These are phyloP conservation scores for Choristoneura fumiferana DNA, from an alignment of 1,140 invertebrate species.

Conservation along the genomic window DNA sequence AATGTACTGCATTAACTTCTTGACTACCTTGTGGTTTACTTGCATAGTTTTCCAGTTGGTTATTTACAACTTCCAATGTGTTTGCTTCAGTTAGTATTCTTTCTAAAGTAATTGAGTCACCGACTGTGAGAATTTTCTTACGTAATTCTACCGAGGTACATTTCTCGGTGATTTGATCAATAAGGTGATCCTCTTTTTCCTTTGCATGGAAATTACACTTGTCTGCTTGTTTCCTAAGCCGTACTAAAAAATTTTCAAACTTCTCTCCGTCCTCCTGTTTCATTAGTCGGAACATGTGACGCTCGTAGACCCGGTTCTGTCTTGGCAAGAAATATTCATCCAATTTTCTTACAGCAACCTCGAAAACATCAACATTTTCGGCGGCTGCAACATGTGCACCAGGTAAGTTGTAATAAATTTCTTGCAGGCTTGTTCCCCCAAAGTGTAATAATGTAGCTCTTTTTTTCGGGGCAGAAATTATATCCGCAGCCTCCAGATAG, in stretches of 20 bases:
- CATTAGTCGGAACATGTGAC: conserved; percentile 1
- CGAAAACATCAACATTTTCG: too few species aligned
- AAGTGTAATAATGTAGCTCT: conserved; percentile 36
- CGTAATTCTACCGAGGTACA: too few species aligned
- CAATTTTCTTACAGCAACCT: not conserved
- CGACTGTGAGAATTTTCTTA: too few species aligned
- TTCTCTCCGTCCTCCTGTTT: conserved; percentile 11
- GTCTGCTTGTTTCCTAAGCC: not conserved
- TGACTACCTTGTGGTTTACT: too few species aligned
- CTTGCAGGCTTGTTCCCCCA: conserved; percentile 34
- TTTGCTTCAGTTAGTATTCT: too few species aligned
- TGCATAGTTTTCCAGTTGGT: too few species aligned
- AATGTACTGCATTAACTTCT: too few species aligned
- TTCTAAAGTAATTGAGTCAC: too few species aligned
- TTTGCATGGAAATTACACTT: not conserved
- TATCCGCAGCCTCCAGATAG: conserved; percentile 30
- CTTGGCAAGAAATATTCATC: conserved; percentile 19
- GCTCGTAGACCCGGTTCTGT: not conserved
- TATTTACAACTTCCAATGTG: too few species aligned
- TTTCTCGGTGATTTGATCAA: too few species aligned
- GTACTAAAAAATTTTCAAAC: conserved; percentile 20
- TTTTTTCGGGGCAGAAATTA: conserved; percentile 25
- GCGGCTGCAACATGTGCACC: conserved; percentile 23
- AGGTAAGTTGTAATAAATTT: conserved; percentile 38
- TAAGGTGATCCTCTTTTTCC: too few species aligned